Evolutionary conservation across 2,113 vertebrate species (phyloP).

Genomic region (Telmatochromis sp.): DNA sequence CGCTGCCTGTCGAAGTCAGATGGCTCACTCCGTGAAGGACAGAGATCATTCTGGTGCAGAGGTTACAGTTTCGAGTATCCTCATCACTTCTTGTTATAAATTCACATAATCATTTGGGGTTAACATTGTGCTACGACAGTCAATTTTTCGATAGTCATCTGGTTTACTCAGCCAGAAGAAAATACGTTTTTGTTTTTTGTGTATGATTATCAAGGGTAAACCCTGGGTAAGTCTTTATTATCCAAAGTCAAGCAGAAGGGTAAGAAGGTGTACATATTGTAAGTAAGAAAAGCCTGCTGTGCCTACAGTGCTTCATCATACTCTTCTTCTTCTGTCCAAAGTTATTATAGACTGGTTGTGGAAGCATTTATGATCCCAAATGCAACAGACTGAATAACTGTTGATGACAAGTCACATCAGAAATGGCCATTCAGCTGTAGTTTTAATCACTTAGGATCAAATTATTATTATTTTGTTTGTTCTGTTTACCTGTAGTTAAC

Average conservation of each 20-base stretch:
- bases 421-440: not conserved
- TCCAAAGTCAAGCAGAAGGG: constrained; percentile 56
- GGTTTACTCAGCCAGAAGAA: not conserved
- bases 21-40: constrained; percentile 8
- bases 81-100: not conserved
- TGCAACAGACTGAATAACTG: not conserved
- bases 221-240: constrained; percentile 14
- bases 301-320: constrained; percentile 45
- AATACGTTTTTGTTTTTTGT: constrained; percentile 3
- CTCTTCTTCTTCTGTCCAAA: constrained; percentile 11
- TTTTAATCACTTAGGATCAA: not conserved
- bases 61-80: constrained; percentile 12
- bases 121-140: constrained; percentile 18
- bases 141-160: not conserved
- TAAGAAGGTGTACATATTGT: constrained; percentile 49
- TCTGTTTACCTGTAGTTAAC: not conserved
- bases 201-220: constrained; percentile 3
- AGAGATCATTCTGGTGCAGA: constrained; percentile 28
- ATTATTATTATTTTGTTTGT: not conserved
- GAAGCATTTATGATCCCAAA: constrained; percentile 4
- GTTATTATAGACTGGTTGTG: not conserved
- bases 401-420: not conserved
- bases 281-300: constrained; percentile 57
- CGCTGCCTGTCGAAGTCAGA: not conserved
- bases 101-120: constrained; percentile 37